phyloP scores from a whole-genome alignment of 2,888 invertebrate genomes.

The Drosophila fulvimacula region DNA sequence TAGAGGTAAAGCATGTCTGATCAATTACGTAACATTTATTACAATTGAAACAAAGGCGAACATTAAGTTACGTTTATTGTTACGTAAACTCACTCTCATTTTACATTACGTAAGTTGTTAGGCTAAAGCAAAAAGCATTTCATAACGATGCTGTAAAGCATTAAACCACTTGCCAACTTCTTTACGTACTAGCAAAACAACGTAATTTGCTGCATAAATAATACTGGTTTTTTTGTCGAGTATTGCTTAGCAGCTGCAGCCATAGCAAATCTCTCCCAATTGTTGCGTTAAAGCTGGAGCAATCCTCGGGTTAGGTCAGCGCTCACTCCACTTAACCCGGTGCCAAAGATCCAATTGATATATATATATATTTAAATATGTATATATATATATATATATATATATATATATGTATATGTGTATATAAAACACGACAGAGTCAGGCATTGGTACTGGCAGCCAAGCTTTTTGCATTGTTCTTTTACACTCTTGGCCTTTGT shows the following conservation, averaged over 20 bases:
- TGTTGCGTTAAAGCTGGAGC: conserved; percentile 11
- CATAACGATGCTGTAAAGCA: no score
- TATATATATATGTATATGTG: neutral
- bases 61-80: no score
- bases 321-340: conserved; percentile 25
- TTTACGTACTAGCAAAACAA: neutral
- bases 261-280: conserved; percentile 17
- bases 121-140: neutral
- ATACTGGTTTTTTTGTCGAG: conserved; percentile 3
- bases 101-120: neutral
- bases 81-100: no score
- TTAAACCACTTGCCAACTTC: neutral
- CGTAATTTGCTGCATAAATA: neutral
- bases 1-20: no score
- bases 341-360: conserved; percentile 38
- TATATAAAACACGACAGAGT: conserved; percentile 5
- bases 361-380: conserved; percentile 4
- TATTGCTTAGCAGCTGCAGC: conserved; percentile 7
- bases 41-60: no score
- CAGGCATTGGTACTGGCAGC: conserved; percentile 3
- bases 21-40: no score
- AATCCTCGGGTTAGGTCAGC: conserved; percentile 13
- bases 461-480: conserved; percentile 75
- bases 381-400: conserved; percentile 1
- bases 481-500: conserved; percentile 64